phyloP scores from a whole-genome alignment of 2,888 invertebrate genomes.

The Nipponacmea schrenckii region DNA sequence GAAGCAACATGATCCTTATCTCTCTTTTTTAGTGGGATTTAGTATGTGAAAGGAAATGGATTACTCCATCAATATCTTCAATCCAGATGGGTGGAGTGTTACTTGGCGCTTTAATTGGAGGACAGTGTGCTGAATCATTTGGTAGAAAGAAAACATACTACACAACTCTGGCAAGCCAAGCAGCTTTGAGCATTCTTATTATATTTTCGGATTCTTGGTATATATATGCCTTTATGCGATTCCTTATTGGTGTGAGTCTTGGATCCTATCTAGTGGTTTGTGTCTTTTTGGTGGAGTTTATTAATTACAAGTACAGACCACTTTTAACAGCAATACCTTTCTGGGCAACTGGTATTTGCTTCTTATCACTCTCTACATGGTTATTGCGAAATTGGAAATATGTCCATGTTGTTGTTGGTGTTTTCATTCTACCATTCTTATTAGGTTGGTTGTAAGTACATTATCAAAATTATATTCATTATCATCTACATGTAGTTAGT shows the following conservation, averaged over 20 bases:
- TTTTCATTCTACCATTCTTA: constrained; percentile 24
- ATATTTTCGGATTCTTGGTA: constrained; percentile 42
- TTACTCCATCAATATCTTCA: constrained; percentile 36
- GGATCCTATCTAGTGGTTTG: constrained; percentile 22
- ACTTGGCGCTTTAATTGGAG: constrained; percentile 33
- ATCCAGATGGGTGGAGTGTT: constrained; percentile 46
- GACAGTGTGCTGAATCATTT: constrained; percentile 38
- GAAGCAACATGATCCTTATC: too few species aligned
- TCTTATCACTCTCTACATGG: constrained; percentile 37
- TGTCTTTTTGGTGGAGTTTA: constrained; percentile 33
- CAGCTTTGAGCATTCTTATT: constrained; percentile 28
- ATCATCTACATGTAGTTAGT: too few species aligned
- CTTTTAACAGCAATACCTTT: constrained; percentile 29
- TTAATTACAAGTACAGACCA: constrained; percentile 37
- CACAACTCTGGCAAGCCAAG: constrained; percentile 22
- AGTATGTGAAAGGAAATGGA: constrained; percentile 39
- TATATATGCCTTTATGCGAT: constrained; percentile 44
- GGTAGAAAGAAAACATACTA: constrained; percentile 42
- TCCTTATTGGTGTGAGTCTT: constrained; percentile 36
- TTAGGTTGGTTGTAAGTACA: constrained; percentile 43
- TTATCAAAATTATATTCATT: too few species aligned
- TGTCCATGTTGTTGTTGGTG: constrained; percentile 37
- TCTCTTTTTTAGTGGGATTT: constrained; percentile 38
- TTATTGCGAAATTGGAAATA: constrained; percentile 40
- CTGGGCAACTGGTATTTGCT: constrained; percentile 35